A percentile compares a stretch with the other conserved stretches of the same genome.
phyloP scores from a whole-genome alignment of 64 coral and sea anemone genomes.

The Orbicella faveolata region DNA sequence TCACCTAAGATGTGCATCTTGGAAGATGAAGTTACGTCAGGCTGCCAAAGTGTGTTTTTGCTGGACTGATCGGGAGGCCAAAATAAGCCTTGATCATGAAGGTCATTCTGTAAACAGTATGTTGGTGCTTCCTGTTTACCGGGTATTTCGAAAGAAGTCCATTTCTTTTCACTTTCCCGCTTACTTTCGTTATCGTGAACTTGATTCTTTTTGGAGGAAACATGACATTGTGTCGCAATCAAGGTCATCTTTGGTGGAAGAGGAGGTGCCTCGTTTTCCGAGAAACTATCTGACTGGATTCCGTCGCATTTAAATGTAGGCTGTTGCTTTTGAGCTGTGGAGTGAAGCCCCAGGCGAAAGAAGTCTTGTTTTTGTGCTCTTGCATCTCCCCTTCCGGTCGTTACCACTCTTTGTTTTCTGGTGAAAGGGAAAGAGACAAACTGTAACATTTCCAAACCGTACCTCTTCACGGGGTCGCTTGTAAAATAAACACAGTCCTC shows the following conservation, averaged over 20 bases:
- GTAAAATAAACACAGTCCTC: slow-evolving; percentile 10
- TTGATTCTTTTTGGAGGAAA: neutral
- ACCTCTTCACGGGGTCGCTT: neutral
- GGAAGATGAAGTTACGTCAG: neutral
- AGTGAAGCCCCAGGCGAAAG: neutral
- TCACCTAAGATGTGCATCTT: neutral
- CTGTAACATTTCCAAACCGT: neutral
- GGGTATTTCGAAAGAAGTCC: neutral
- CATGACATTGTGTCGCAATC: neutral
- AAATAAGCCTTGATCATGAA: neutral
- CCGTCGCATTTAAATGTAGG: neutral
- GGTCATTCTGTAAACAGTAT: neutral
- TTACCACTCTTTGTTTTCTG: neutral
- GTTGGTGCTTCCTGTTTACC: neutral
- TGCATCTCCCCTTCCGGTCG: neutral
- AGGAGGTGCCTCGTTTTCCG: neutral
- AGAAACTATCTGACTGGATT: neutral
- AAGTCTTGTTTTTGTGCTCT: neutral
- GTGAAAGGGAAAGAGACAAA: neutral
- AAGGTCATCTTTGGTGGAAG: slow-evolving; percentile 3
- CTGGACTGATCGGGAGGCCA: neutral
- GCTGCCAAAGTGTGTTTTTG: neutral
- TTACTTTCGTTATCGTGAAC: neutral
- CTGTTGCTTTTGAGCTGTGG: neutral
- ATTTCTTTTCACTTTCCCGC: slow-evolving; percentile 6